Base-by-base conservation (phyloP, 2,888 invertebrate species). In the Nephrotoma appendiculata region DNA sequence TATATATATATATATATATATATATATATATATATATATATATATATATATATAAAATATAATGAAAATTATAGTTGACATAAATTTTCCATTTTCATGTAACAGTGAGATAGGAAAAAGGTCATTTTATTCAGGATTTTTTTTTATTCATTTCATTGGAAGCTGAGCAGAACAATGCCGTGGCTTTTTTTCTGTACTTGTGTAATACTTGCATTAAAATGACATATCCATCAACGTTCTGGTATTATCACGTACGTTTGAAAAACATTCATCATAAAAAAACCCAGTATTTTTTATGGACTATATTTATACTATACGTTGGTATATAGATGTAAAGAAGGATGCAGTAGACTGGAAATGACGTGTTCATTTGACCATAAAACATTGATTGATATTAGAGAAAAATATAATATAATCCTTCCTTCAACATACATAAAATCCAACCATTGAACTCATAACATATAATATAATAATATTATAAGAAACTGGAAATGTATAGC, bases 301-400 rank as follows among this genome's bases (percentile, higher is more conserved):
- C 2, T 71, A 71, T 31, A 71, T 31, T 71, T 57, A 57, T 57
- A 5, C 9, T 9, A 4, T 44, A 44, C 44, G 11, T 19, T 57
- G 31, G 11, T 57, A 57, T 19, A 19, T 57, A 31, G 43, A 44
- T 71, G 31, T 71, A 71, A 12, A 71, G 71, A 71, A 71, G 71
- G 48, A 86, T 86, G 86, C 86, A 86, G 86, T 86, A 86, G 86
- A 86, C 86, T 86, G 86, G 19, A 45, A 86, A 45, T 86, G 86
- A 86, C 86, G 45, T 86, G 86, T 86, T 86, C 45, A 86, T 86
- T 86, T 86, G 86, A 41, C 86, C 86, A 48, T 86, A 86, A 86
- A 86, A 45, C 86, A 86, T 86, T 86, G 86, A 86, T 86, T 86
- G 86, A 86, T 86, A 86, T 86, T 48, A 44, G 41, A 86, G 48